phyloP scores from a whole-genome alignment of 2,888 invertebrate species.

The Drosophila putrida region DNA sequence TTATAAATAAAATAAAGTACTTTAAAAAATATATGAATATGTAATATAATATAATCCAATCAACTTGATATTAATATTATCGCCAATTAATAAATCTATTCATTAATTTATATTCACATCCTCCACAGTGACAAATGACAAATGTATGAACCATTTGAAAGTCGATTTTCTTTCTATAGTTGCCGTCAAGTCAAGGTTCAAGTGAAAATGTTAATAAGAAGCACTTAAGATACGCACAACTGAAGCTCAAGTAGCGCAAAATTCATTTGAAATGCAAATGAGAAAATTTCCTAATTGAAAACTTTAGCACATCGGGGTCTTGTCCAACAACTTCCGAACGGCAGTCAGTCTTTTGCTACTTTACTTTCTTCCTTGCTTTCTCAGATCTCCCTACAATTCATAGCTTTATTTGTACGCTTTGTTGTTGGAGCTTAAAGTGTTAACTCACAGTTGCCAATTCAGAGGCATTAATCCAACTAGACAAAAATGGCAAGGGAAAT shows the following conservation, averaged over 20 bases:
- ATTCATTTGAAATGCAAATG: slow-evolving; percentile 79
- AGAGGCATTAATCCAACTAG: slow-evolving; percentile 54
- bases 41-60: no score
- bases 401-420: slow-evolving; percentile 2
- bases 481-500: slow-evolving; percentile 19
- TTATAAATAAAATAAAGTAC: neutral
- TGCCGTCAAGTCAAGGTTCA: slow-evolving; percentile 8
- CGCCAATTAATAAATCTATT: neutral
- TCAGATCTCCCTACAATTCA: neutral
- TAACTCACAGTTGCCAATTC: slow-evolving; percentile 59
- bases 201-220: slow-evolving; percentile 57
- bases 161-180: slow-evolving; percentile 34
- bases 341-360: neutral
- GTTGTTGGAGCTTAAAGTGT: slow-evolving; percentile 66
- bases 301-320: slow-evolving; percentile 51
- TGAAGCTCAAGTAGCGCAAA: slow-evolving; percentile 61
- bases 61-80: neutral
- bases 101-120: slow-evolving; percentile 1
- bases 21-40: no score
- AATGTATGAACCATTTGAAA: slow-evolving; percentile 22
- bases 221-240: slow-evolving; percentile 59
- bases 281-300: slow-evolving; percentile 75
- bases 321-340: slow-evolving; percentile 25
- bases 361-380: neutral
- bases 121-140: slow-evolving; percentile 4